Percentiles rank a stretch among this genome's conserved stretches.
These are phyloP conservation scores for Chloroclystis v-ata DNA, from an alignment of 2,888 invertebrate species.

Conservation along the genomic window DNA sequence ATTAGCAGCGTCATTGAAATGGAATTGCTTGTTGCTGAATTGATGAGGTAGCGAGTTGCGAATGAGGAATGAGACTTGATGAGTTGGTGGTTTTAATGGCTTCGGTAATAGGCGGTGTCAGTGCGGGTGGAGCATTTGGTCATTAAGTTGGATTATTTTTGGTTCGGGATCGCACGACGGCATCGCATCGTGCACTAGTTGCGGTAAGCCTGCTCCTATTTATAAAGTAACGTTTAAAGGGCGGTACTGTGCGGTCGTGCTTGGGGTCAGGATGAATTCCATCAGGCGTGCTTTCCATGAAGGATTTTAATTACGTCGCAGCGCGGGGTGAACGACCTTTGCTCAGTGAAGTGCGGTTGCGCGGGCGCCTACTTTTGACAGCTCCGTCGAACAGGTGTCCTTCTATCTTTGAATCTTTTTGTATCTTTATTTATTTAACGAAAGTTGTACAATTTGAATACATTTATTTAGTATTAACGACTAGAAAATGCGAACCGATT, in stretches of 20 bases:
- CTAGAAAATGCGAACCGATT: not conserved
- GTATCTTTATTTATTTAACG: not conserved
- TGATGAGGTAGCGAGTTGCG: slow-evolving; percentile 16
- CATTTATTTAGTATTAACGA: not conserved
- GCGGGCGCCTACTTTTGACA: slow-evolving; percentile 53
- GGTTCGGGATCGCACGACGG: slow-evolving; percentile 23
- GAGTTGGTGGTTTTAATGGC: slow-evolving; percentile 4
- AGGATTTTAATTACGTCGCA: slow-evolving; percentile 75
- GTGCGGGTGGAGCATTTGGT: slow-evolving; percentile 14
- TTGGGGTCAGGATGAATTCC: slow-evolving; percentile 71
- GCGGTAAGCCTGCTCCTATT: slow-evolving; percentile 55
- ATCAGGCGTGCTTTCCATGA: slow-evolving; percentile 73
- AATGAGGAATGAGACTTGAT: slow-evolving; percentile 13
- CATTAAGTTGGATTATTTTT: slow-evolving; percentile 28
- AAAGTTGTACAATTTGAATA: not conserved
- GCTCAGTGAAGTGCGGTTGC: slow-evolving; percentile 42
- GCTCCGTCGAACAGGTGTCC: slow-evolving; percentile 51
- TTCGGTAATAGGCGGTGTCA: not conserved
- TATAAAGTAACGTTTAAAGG: slow-evolving; percentile 68
- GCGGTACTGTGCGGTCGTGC: slow-evolving; percentile 63
- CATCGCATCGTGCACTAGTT: slow-evolving; percentile 29
- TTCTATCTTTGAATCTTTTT: slow-evolving; percentile 21
- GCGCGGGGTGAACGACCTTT: slow-evolving; percentile 59
- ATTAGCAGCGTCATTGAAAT: slow-evolving; percentile 22
- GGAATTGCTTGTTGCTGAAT: slow-evolving; percentile 19